Percentiles rank a stretch among this genome's conserved stretches.
These are phyloP conservation scores for Harpagus bidentatus DNA, from an alignment of 2,113 vertebrate genomes.

Conservation along the genomic window DNA sequence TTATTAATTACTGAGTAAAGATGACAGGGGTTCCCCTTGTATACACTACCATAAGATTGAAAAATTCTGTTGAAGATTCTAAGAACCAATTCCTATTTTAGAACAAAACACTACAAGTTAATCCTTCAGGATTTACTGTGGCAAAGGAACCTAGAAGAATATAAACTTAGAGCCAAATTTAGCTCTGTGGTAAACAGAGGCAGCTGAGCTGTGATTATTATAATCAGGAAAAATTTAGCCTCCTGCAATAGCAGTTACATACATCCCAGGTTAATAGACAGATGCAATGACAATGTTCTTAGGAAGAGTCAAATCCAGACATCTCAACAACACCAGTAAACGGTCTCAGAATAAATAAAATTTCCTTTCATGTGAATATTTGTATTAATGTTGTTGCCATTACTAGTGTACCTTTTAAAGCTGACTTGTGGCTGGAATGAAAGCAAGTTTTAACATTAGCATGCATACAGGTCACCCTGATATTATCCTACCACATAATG, in stretches of 20 bases:
- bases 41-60: background rate
- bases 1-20: constrained; percentile 34
- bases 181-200: background rate
- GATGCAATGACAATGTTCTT: background rate
- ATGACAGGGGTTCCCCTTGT: background rate
- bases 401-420: background rate
- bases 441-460: constrained; percentile 30
- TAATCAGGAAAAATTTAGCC: background rate
- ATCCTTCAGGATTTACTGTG: background rate
- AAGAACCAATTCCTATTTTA: background rate
- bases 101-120: background rate
- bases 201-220: background rate
- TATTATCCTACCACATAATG: constrained; percentile 66
- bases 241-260: background rate
- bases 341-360: background rate
- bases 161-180: background rate
- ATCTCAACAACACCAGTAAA: background rate
- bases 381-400: background rate
- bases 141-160: background rate
- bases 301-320: background rate
- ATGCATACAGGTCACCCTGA: constrained; percentile 24
- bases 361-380: background rate
- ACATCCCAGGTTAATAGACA: background rate
- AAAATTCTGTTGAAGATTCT: background rate
- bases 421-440: background rate